A percentile compares a stretch with the other conserved stretches of the same genome.
phyloP scores from a whole-genome alignment of 2,797 vertebrate species.

The Sarcophilus harrisii region DNA sequence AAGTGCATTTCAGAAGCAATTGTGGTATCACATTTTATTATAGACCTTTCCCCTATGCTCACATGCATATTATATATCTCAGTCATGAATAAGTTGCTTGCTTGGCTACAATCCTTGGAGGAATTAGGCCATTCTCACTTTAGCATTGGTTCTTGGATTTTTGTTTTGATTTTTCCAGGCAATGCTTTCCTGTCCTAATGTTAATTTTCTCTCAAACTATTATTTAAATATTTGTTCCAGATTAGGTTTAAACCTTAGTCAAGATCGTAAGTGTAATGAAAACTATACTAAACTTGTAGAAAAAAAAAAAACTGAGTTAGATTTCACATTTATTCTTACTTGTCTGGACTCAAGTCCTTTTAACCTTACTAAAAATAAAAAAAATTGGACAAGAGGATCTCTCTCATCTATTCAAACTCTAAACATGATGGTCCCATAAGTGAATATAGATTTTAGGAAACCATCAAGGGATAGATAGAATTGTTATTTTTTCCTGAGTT shows the following conservation, averaged over 20 bases:
- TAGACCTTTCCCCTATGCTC: neutral
- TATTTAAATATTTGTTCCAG: neutral
- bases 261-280: neutral
- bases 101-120: neutral
- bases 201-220: neutral
- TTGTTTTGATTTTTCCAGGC: neutral
- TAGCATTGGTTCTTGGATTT: neutral
- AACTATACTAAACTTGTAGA: neutral
- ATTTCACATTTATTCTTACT: neutral
- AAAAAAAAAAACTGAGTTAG: neutral
- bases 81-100: neutral
- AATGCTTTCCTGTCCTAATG: neutral
- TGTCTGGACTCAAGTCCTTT: neutral
- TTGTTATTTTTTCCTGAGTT: neutral
- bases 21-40: slow-evolving; percentile 50
- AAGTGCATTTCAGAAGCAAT: slow-evolving; percentile 41
- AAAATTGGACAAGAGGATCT: neutral
- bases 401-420: neutral
- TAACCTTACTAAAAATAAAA: neutral
- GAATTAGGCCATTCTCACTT: neutral
- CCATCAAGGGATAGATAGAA: neutral
- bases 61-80: neutral
- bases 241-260: neutral
- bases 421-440: neutral
- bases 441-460: neutral